Evolutionary conservation across 2,888 invertebrate species (phyloP), one percentile per base, ranked within the genome.

Genomic region (Protodeltote pygarga): DNA sequence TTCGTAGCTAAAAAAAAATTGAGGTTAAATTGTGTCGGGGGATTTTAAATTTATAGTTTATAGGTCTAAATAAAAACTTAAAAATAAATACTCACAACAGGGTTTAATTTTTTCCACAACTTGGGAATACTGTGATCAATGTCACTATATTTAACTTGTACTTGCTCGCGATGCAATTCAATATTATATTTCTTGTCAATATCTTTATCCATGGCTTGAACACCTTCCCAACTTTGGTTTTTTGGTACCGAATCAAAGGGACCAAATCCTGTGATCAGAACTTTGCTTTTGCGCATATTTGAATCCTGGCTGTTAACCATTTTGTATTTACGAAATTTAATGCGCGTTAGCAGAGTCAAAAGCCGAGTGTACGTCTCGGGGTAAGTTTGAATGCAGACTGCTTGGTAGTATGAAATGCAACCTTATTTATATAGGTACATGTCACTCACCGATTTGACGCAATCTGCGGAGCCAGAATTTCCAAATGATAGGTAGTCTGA

Each of bases 161-260:
- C 48, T 40, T 53, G 11, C 25, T 47, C 34, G 17, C 13, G 6
- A n/a, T 6, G 17, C 0, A 53, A 17, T 10, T 3, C 1, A 5
- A 53, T 35, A n/a, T 47, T 31, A 4, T 25, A 31, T n/a, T 46
- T 55, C 0, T 5, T 25, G 5, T 28, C 44, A 8, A 55, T 38
- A 53, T 90, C 77, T 49, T 93, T 88, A 25, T 93, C 87, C 63
- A 96, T 86, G 33, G 93, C 74, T 74, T 94, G 94, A 0, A 96
- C 97, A 5, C 95, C 94, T 78, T 95, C 95, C 96, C 97, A 97
- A 77, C 97, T 97, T 0, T 97, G 95, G 80, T 97, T 97, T 6
- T 95, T 86, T 10, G 83, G 80, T 73, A 96, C 94, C 17, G 85
- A 85, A 3, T 87, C 81, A 81, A 97, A 97, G 2, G 96, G 96